phyloP scores from a whole-genome alignment of 2,113 vertebrate species.

The Menidia beryllina region DNA sequence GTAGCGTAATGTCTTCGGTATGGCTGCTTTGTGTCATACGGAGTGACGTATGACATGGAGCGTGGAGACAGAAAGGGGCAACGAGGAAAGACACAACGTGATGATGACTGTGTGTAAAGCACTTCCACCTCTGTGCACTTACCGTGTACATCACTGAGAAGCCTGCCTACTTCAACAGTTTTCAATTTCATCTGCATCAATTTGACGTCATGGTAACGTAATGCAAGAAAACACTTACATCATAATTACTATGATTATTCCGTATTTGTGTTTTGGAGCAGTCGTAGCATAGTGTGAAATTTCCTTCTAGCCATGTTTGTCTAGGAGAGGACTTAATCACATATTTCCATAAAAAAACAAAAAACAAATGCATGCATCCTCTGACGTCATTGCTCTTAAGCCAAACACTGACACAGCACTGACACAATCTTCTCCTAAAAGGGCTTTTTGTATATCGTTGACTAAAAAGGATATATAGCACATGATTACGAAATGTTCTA shows the following conservation, averaged over 20 bases:
- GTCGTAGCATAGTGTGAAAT: slow-evolving; percentile 30
- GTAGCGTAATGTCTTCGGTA: slow-evolving; percentile 2
- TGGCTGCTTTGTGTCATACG: slow-evolving; percentile 10
- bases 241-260: slow-evolving; percentile 50
- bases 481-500: slow-evolving; percentile 19
- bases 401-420: slow-evolving; percentile 62
- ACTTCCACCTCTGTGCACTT: slow-evolving; percentile 4
- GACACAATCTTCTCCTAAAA: slow-evolving; percentile 64
- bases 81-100: neutral
- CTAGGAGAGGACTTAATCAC: slow-evolving; percentile 51
- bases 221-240: slow-evolving; percentile 36
- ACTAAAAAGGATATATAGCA: slow-evolving; percentile 42
- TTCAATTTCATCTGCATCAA: slow-evolving; percentile 17
- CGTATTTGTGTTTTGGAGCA: slow-evolving; percentile 33
- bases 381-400: slow-evolving; percentile 40
- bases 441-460: slow-evolving; percentile 33
- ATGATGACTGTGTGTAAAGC: neutral
- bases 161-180: too few relatives aligned
- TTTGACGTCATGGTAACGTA: slow-evolving; percentile 3
- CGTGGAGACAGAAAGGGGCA: slow-evolving; percentile 33
- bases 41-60: slow-evolving; percentile 51
- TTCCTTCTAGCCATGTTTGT: slow-evolving; percentile 52
- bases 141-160: too few relatives aligned
- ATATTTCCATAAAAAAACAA: slow-evolving; percentile 73
- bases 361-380: slow-evolving; percentile 64